phyloP scores from a whole-genome alignment of 2,888 invertebrate genomes.

The Tenthredo distinguenda region DNA sequence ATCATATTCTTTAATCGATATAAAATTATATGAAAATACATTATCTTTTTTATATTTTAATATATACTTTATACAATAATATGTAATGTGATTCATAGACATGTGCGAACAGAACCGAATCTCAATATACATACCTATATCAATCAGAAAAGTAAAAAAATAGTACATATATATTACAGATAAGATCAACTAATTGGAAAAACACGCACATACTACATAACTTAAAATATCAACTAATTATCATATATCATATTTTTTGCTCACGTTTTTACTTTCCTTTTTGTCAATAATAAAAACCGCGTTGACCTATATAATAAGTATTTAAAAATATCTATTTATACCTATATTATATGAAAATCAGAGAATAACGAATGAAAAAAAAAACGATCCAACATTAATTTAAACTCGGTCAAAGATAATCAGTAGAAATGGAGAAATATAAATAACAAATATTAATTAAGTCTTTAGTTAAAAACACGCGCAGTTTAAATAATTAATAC shows the following conservation, averaged over 20 bases:
- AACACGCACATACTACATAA: background rate
- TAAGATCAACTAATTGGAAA: background rate
- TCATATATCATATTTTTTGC: background rate
- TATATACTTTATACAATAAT: constrained; percentile 18
- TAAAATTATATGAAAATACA: constrained; percentile 52
- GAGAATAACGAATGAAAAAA: background rate
- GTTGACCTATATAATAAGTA: background rate
- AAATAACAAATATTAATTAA: constrained; percentile 10
- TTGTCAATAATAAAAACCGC: constrained; percentile 22
- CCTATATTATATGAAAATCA: background rate
- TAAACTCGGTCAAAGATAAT: constrained; percentile 6
- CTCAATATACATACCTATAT: background rate
- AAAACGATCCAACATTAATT: background rate
- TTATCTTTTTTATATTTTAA: background rate
- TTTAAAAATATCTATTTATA: background rate
- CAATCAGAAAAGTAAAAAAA: background rate
- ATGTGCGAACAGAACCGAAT: constrained; percentile 19
- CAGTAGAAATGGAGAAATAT: background rate
- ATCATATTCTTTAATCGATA: constrained; percentile 35
- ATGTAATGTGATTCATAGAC: constrained; percentile 11
- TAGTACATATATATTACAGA: constrained; percentile 11
- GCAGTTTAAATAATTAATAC: background rate
- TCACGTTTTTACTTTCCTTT: constrained; percentile 9
- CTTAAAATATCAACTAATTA: constrained; percentile 8
- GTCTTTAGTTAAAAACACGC: constrained; percentile 3